These are phyloP conservation scores for Bucorvus abyssinicus DNA, from an alignment of 2,797 vertebrate species.

Conservation along the genomic window DNA sequence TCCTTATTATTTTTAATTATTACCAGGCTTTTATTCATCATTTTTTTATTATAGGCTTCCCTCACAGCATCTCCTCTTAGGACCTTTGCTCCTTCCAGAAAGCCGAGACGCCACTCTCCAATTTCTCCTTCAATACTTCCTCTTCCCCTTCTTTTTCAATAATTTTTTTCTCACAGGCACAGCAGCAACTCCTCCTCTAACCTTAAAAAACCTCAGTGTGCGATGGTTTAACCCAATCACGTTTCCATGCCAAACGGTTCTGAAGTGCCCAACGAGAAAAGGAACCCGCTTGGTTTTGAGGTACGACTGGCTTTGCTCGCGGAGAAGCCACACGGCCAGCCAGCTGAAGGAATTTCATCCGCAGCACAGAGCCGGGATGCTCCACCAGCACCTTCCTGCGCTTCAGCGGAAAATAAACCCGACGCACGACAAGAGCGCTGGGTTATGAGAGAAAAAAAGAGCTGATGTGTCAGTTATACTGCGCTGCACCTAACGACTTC, in stretches of 20 bases:
- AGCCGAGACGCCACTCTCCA: not conserved
- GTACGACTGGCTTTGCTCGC: not conserved
- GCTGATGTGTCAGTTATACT: not conserved
- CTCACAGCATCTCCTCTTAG: not conserved
- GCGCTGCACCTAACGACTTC: not conserved
- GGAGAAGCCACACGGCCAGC: not conserved
- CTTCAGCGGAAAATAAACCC: not conserved
- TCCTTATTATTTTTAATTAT: not conserved
- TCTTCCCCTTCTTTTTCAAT: not conserved
- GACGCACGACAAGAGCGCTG: not conserved
- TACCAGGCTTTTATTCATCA: not conserved
- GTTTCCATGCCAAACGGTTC: not conserved
- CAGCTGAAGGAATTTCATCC: not conserved
- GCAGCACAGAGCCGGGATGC: not conserved
- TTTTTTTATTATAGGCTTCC: not conserved
- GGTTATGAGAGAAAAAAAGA: not conserved
- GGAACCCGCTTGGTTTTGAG: not conserved
- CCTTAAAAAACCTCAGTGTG: not conserved
- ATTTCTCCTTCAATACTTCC: not conserved
- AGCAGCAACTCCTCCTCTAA: not conserved
- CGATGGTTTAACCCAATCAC: not conserved
- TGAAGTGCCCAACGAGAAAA: not conserved
- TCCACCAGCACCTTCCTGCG: not conserved
- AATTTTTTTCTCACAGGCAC: not conserved
- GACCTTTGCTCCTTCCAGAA: not conserved